Conservation (phyloP, 2,888 invertebrate species). For the Aplocera efformata region DNA sequence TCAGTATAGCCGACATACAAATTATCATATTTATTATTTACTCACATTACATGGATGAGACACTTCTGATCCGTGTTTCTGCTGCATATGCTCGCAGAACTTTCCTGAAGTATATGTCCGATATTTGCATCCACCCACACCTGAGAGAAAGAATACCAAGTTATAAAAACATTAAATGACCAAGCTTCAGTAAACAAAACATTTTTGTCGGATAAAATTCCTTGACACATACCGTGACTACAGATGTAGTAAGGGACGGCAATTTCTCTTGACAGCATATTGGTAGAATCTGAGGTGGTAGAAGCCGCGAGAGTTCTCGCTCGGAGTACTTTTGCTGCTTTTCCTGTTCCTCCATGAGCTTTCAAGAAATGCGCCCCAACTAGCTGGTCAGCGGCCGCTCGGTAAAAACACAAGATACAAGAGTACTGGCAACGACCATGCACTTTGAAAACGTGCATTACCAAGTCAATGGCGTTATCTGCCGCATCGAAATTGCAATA, state of each 20-base stretch:
- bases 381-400: constrained; percentile 80
- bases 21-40: constrained; percentile 20
- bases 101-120: constrained; percentile 57
- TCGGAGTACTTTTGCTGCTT: constrained; percentile 36
- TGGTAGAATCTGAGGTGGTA: constrained; percentile 25
- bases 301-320: constrained; percentile 33
- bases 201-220: too few species aligned
- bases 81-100: constrained; percentile 54
- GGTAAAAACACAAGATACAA: constrained; percentile 85
- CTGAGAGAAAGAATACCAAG: constrained; percentile 27
- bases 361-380: constrained; percentile 80
- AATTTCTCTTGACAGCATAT: constrained; percentile 47
- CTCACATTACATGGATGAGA: constrained; percentile 55
- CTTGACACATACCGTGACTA: constrained; percentile 45
- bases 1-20: too few species aligned
- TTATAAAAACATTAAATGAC: too few species aligned
- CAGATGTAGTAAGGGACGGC: constrained; percentile 60
- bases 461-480: constrained; percentile 59
- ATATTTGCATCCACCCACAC: constrained; percentile 44
- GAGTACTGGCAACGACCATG: constrained; percentile 83
- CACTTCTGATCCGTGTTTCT: constrained; percentile 37
- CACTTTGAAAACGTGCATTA: constrained; percentile 80
- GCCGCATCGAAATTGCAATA: constrained; percentile 77
- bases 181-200: too few species aligned
- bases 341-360: constrained; percentile 41